Evolutionary conservation across 2,113 vertebrate species (phyloP), one percentile per base, ranked within the genome.

Genomic region (Thunnus thynnus): DNA sequence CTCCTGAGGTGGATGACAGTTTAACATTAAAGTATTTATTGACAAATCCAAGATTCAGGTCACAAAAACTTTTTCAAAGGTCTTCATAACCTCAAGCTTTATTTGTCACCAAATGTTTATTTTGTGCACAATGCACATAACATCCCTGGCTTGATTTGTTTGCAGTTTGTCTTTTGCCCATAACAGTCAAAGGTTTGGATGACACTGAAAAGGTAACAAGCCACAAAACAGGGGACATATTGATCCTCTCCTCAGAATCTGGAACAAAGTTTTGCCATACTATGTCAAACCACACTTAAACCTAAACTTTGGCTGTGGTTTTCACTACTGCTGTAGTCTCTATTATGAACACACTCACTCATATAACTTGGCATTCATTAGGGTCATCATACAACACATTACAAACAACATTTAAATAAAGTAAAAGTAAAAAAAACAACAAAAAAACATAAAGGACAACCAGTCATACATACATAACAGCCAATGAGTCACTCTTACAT

Each of bases 71-170:
- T 85, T 78, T 64, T 27, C 55, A 14, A 81, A 85, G 78, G 88
- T 84, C 75, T 72, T n/a, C 68, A 27, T 84, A 80, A 22, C 89
- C 84, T 65, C 9, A 73, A 30, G 8, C 30, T 81, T 54, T 83
- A 76, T 89, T 78, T 89, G 80, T 71, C 20, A 66, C 13, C 61
- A 84, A 71, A 77, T 90, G 63, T 87, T 90, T 89, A 75, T 80
- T 85, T 89, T 74, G 61, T 18, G 78, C 72, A 65, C 46, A 69
- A 41, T 72, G 32, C 17, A 16, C 46, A 0, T 0, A 6, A 56
- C 64, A 13, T 46, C 8, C 55, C 57, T 2, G 10, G 54, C 54
- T 54, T 47, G 8, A 12, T 52, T 67, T 1, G 61, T n/a, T 41
- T 25, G 69, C 17, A 51, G 32, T 79, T 85, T 52, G 22, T 74